phyloP scores from a whole-genome alignment of 2,888 invertebrate genomes.

The Stenurella melanura region DNA sequence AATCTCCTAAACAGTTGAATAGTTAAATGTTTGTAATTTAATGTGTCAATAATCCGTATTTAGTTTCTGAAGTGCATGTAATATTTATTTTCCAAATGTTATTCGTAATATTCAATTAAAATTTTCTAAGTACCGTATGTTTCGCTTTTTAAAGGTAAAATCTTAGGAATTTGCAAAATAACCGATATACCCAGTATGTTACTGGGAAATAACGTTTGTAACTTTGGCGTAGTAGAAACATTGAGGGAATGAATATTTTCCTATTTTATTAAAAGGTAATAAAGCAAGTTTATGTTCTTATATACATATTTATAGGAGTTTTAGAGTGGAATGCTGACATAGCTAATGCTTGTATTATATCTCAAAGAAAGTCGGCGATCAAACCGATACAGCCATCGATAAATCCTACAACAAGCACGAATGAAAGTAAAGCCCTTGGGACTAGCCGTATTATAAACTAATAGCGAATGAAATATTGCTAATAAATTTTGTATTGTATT shows the following conservation, averaged over 20 bases:
- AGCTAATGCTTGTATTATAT: background rate
- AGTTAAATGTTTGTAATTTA: too few species aligned
- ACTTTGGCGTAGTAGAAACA: too few species aligned
- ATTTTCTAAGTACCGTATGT: too few species aligned
- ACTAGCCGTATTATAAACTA: background rate
- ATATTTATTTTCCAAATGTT: too few species aligned
- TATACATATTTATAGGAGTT: background rate
- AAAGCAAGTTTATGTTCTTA: background rate
- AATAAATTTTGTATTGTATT: constrained; percentile 10
- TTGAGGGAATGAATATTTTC: background rate
- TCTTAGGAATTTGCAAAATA: too few species aligned
- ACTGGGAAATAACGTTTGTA: too few species aligned
- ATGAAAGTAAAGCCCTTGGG: background rate
- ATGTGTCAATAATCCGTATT: too few species aligned
- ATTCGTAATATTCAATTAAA: too few species aligned
- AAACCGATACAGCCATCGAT: background rate
- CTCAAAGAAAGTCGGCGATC: background rate
- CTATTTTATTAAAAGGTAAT: background rate
- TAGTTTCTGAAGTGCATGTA: too few species aligned
- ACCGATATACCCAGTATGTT: too few species aligned
- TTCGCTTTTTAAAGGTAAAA: too few species aligned
- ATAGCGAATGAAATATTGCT: background rate
- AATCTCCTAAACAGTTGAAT: too few species aligned
- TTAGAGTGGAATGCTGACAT: background rate
- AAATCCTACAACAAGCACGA: background rate